Evolutionary conservation across 2,113 vertebrate species (phyloP), one percentile per base, ranked within the genome.

Genomic region (Oncorhynchus mykiss): DNA sequence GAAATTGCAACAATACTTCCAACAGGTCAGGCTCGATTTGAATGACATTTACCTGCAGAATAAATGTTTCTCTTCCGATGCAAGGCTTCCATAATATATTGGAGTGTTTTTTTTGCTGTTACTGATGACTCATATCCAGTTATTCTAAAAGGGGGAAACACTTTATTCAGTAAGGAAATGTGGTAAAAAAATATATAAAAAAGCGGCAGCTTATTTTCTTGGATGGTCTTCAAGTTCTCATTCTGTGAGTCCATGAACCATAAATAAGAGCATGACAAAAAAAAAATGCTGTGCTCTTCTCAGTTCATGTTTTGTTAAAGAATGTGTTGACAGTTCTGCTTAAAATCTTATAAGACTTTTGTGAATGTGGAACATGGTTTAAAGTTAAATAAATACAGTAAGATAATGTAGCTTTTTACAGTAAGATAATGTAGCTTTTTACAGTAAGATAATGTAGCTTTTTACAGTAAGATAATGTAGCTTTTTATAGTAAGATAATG

Each of bases 1-100:
- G 39, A 70, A 71, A 20, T 74, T 45, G 70, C 59, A 76, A 72
- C 14, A 83, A 76, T 25, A 18, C 62, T 31, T 62, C 51, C 51
- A 13, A 51, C 29, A 73, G 49, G 64, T 80, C 73, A 78, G 59
- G 7, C 39, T 57, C 2, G 74, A 71, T 66, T 54, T 39, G 16
- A 34, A 34, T 34, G 13, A 74, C 4, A 71, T 72, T 71, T 27
- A 22, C n/a, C 20, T 70, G n/a, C 4, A 24, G 34, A 39, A 24
- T 71, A 22, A 2, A 39, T 69, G 31, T 69, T 69, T 20, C 14
- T 45, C 5, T 69, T 39, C 31, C 4, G 51, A 45, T 45, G 39
- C 16, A 54, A 54, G 51, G 16, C 16, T 54, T 54, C 16, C 16
- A 18, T 54, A 14, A 54, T 18, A 14, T 54, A 51, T 51, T 51